Percentiles rank a stretch among this genome's conserved stretches.
phyloP scores from a whole-genome alignment of 2,113 vertebrate genomes.

The Passer montanus region DNA sequence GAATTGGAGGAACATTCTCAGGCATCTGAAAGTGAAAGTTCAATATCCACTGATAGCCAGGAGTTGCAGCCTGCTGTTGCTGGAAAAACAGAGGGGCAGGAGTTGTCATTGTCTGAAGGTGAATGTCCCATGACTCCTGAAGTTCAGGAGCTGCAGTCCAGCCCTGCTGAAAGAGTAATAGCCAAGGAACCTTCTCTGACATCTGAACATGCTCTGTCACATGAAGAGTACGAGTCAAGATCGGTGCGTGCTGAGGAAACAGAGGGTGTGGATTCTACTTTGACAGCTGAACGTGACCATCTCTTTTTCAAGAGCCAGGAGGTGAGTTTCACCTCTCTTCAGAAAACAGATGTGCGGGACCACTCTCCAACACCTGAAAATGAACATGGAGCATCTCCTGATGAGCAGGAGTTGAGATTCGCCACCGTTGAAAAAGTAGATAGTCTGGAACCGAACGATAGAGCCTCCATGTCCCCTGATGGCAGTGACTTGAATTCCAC shows the following conservation, averaged over 20 bases:
- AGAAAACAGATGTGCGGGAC: neutral
- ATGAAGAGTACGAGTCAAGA: constrained; percentile 71
- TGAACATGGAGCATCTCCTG: constrained; percentile 61
- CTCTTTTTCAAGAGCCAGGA: constrained; percentile 11
- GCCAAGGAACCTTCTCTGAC: constrained; percentile 46
- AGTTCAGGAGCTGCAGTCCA: constrained; percentile 54
- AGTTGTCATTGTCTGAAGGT: constrained; percentile 77
- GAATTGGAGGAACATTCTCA: constrained; percentile 58
- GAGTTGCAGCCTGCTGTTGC: constrained; percentile 84
- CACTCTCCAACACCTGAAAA: constrained; percentile 65
- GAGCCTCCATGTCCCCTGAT: constrained; percentile 67
- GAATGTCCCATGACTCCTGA: constrained; percentile 74
- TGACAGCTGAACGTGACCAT: neutral
- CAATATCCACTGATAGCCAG: constrained; percentile 73
- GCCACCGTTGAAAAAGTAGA: neutral
- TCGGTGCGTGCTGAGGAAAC: constrained; percentile 76
- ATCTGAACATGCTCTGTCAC: constrained; percentile 57
- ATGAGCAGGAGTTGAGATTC: constrained; percentile 18
- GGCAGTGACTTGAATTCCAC: constrained; percentile 69
- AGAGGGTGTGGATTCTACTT: constrained; percentile 3
- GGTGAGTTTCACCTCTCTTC: constrained; percentile 4
- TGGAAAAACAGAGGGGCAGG: constrained; percentile 57
- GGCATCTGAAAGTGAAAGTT: constrained; percentile 76
- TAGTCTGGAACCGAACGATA: constrained; percentile 9
- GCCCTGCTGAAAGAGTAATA: neutral